Evolutionary conservation across 2,797 vertebrate genomes (phyloP), one percentile per base, ranked within the genome.

Genomic region (Sebastes oblongus): DNA sequence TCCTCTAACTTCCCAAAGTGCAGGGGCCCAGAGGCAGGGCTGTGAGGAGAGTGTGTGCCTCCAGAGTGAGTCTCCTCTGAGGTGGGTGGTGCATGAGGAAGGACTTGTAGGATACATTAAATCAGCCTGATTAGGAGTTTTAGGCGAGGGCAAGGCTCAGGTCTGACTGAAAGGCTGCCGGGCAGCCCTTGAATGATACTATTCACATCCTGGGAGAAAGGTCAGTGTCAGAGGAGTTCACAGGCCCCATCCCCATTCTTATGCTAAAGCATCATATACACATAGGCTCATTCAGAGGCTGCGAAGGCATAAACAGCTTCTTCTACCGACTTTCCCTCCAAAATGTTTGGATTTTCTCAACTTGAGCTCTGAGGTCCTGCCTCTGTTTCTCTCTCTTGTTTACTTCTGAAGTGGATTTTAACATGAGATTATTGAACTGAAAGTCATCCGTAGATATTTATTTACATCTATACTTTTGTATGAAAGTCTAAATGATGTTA

Each of bases 51-150:
- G 94, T 93, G 95, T 94, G 96, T 93, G 95, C 93, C 95, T 96
- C 95, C 96, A 96, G 96, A 93, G 94, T 78, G 94, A 96, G 39
- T 42, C 96, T 97, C 96, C 36, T 85, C 87, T 85, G 83, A 78
- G 95, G 72, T 66, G 80, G 68, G 56, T 89, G 95, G 92, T 42
- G 20, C 20, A 22, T 54, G 78, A 82, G 86, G 85, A 89, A 88
- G 65, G 86, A 81, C 89, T 87, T 80, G 84, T 96, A 97, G 96
- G 96, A 97, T 97, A 96, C 96, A 97, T 98, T 97, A 98, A 98
- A 98, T 98, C 97, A 97, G 96, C 96, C 96, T 96, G 97, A 97
- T 97, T 97, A 96, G 96, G 96, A 98, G 96, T 96, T 95, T 73
- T 94, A 96, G 96, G 96, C 95, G 93, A 96, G 95, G 95, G 96